A percentile compares a stretch with the other conserved stretches of the same genome.
Evolutionary conservation across 2,888 invertebrate genomes (phyloP).

Genomic region (Tubulanus polymorphus): DNA sequence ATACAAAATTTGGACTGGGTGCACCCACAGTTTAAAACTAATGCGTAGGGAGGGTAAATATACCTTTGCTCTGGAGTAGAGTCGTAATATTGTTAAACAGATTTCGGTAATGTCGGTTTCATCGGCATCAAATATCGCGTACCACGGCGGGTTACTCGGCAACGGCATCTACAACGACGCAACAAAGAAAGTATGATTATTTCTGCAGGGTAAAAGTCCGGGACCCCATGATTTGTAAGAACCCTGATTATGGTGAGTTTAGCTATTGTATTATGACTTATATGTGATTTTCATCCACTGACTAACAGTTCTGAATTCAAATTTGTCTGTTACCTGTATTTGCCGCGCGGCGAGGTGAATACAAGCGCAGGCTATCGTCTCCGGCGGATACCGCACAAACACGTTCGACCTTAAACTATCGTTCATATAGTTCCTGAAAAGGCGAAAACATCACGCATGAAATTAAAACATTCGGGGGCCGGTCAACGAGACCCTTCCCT

Average conservation of each 20-base stretch:
- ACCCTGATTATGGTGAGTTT: too few relatives aligned
- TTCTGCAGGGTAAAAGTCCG: too few relatives aligned
- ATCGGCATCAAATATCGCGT: constrained; percentile 75
- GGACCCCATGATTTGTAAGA: too few relatives aligned
- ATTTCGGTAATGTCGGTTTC: constrained; percentile 82
- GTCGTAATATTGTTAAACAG: constrained; percentile 72
- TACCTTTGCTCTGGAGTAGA: constrained; percentile 81
- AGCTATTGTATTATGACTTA: too few relatives aligned
- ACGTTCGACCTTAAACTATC: constrained; percentile 95
- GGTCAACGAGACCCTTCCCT: too few relatives aligned
- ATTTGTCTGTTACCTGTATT: constrained; percentile 65
- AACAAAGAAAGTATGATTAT: constrained; percentile 8
- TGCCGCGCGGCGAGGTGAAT: constrained; percentile 91
- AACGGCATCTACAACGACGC: constrained; percentile 62
- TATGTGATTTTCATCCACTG: too few relatives aligned
- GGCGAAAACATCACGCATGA: too few relatives aligned
- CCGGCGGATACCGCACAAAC: constrained; percentile 91
- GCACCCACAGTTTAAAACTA: constrained; percentile 1
- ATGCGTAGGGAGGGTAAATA: constrained; percentile 43
- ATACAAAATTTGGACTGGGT: neutral
- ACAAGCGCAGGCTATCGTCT: constrained; percentile 98
- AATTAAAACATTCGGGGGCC: too few relatives aligned
- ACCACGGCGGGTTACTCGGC: constrained; percentile 88
- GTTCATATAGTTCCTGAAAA: constrained; percentile 92
- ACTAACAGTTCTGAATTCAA: too few relatives aligned